Conservation (phyloP, 2,113 vertebrate species). For the Myrmecophaga tridactyla region DNA sequence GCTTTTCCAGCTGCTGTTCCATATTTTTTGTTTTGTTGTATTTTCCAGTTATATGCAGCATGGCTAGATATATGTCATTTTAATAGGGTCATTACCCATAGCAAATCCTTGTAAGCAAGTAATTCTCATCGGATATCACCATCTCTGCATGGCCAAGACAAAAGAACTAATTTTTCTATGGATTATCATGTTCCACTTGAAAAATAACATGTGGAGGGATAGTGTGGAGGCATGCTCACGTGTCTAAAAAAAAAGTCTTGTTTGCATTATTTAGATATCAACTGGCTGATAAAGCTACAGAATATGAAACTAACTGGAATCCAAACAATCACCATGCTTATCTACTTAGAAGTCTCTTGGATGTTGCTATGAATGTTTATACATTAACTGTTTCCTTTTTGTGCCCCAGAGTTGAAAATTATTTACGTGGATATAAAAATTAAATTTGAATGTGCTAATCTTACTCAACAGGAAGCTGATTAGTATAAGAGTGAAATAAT, state of each 20-base stretch:
- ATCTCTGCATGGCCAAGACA: not conserved
- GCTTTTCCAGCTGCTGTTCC: slow-evolving; percentile 62
- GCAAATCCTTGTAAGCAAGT: not conserved
- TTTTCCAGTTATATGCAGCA: slow-evolving; percentile 16
- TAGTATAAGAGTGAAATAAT: not conserved
- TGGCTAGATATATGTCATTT: not conserved
- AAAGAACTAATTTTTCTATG: slow-evolving; percentile 3
- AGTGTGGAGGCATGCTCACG: not conserved
- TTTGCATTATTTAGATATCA: not conserved
- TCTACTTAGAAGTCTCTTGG: not conserved
- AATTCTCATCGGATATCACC: not conserved
- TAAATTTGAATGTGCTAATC: not conserved
- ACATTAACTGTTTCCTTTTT: not conserved
- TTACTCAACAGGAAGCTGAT: not conserved
- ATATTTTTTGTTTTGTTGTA: slow-evolving; percentile 44
- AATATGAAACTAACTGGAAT: not conserved
- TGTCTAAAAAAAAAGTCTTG: slow-evolving; percentile 14
- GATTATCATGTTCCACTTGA: slow-evolving; percentile 1
- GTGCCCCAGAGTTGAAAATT: not conserved
- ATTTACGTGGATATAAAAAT: slow-evolving; percentile 16
- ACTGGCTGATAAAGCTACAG: not conserved
- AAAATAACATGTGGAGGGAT: not conserved
- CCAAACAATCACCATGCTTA: not conserved
- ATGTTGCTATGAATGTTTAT: not conserved
- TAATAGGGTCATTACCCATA: not conserved